Evolutionary conservation across 30 jellyfish, hydroid and myxozoan species (phyloP).

Genomic region (Cassiopea xamachana): DNA sequence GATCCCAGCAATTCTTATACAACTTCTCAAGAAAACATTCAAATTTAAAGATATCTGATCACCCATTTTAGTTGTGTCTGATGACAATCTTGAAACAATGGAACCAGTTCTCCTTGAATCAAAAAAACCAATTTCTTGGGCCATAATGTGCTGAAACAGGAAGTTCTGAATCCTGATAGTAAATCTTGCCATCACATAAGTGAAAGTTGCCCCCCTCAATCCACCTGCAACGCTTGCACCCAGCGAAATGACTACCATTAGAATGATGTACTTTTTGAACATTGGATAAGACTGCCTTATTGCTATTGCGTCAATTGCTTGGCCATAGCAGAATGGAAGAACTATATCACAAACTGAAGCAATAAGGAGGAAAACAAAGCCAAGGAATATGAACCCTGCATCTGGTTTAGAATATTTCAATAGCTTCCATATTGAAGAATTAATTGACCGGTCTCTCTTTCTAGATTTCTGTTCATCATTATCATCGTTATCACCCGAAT

Average conservation of each 20-base stretch:
- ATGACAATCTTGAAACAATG: constrained; percentile 81
- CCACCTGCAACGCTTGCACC: constrained; percentile 91
- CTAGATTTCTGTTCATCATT: constrained; percentile 13
- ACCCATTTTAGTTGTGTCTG: constrained; percentile 92
- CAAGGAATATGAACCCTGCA: constrained; percentile 54
- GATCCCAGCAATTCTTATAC: constrained; percentile 72
- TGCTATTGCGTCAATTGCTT: constrained; percentile 76
- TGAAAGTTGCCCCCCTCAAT: constrained; percentile 74
- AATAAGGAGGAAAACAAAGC: constrained; percentile 66
- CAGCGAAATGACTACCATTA: constrained; percentile 73
- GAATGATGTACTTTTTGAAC: constrained; percentile 78
- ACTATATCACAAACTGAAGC: constrained; percentile 86
- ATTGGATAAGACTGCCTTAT: constrained; percentile 58
- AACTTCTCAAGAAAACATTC: constrained; percentile 76
- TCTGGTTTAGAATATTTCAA: constrained; percentile 76
- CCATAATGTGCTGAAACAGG: constrained; percentile 63
- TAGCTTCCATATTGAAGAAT: constrained; percentile 56
- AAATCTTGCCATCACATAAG: constrained; percentile 84
- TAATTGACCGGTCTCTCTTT: constrained; percentile 13
- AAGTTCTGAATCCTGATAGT: constrained; percentile 67
- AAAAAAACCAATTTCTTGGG: constrained; percentile 88
- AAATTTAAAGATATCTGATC: constrained; percentile 80
- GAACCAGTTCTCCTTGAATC: constrained; percentile 85
- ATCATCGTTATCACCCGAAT: constrained; percentile 6
- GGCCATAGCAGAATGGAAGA: constrained; percentile 87